A percentile compares a stretch with the other conserved stretches of the same genome.
phyloP scores from a whole-genome alignment of 1,140 invertebrate species.

The Zophobas atratus region DNA sequence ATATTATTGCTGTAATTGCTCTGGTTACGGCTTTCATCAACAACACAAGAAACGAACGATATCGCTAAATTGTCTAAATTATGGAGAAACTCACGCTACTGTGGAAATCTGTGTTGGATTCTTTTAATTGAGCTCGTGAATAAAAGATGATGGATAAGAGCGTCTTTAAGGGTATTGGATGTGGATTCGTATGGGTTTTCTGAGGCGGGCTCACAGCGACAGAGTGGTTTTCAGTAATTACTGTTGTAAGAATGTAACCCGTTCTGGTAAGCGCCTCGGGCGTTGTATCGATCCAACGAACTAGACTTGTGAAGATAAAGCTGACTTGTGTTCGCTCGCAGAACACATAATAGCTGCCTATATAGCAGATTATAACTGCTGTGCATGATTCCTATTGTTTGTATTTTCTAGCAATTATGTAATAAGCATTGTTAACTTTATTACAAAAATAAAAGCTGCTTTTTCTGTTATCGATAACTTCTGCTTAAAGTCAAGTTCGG shows the following conservation, averaged over 20 bases:
- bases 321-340: slow-evolving; percentile 14
- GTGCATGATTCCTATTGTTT: too few species aligned
- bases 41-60: slow-evolving; percentile 18
- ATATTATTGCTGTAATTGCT: slow-evolving; percentile 49
- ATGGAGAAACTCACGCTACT: neutral
- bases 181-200: slow-evolving; percentile 42
- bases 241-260: slow-evolving; percentile 50
- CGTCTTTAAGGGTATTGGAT: slow-evolving; percentile 31
- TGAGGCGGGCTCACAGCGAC: slow-evolving; percentile 38
- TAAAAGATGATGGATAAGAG: slow-evolving; percentile 11
- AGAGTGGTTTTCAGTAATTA: slow-evolving; percentile 50
- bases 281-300: slow-evolving; percentile 41
- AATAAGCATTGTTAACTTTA: too few species aligned
- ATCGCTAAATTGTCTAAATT: slow-evolving; percentile 17
- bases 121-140: slow-evolving; percentile 8
- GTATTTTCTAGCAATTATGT: too few species aligned
- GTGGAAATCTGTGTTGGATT: neutral
- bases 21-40: slow-evolving; percentile 16
- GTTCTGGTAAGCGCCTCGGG: slow-evolving; percentile 45
- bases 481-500: too few species aligned
- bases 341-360: slow-evolving; percentile 39
- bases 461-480: too few species aligned
- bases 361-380: slow-evolving; percentile 14
- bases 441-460: too few species aligned
- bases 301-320: slow-evolving; percentile 22